Evolutionary conservation across 1,140 invertebrate species (phyloP).

Genomic region (Sitobion miscanthi): DNA sequence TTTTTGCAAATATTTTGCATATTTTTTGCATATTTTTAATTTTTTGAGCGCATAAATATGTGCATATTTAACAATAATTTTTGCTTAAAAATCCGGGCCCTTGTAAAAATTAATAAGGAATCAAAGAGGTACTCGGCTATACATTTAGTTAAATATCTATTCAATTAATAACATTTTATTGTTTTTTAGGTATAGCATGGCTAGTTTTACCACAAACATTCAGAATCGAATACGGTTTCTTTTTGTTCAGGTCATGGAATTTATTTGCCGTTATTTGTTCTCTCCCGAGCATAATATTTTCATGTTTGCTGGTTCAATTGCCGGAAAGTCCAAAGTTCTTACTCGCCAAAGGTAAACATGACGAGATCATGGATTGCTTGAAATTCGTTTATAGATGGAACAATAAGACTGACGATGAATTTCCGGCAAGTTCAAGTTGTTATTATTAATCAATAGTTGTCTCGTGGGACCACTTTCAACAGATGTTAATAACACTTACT

Average conservation of each 20-base stretch:
- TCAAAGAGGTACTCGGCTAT: background rate
- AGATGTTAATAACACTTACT: background rate
- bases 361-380: slow-evolving; percentile 81
- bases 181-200: slow-evolving; percentile 77
- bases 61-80: too few species aligned
- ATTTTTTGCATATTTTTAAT: too few species aligned
- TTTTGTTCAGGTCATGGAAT: slow-evolving; percentile 89
- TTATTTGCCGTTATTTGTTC: slow-evolving; percentile 88
- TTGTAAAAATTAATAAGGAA: background rate
- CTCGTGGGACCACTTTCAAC: background rate
- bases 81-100: too few species aligned
- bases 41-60: too few species aligned
- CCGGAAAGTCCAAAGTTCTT: slow-evolving; percentile 94
- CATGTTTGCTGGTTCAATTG: slow-evolving; percentile 78
- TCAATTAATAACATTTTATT: slow-evolving; percentile 22
- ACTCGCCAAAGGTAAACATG: slow-evolving; percentile 75
- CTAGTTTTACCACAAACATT: slow-evolving; percentile 75
- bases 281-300: slow-evolving; percentile 84
- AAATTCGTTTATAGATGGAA: slow-evolving; percentile 80
- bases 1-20: too few species aligned
- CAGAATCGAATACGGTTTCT: slow-evolving; percentile 61
- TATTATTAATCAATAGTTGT: background rate
- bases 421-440: slow-evolving; percentile 64
- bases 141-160: background rate
- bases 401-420: slow-evolving; percentile 75